phyloP scores from a whole-genome alignment of 2,113 vertebrate genomes.

The Phyllostomus hastatus region DNA sequence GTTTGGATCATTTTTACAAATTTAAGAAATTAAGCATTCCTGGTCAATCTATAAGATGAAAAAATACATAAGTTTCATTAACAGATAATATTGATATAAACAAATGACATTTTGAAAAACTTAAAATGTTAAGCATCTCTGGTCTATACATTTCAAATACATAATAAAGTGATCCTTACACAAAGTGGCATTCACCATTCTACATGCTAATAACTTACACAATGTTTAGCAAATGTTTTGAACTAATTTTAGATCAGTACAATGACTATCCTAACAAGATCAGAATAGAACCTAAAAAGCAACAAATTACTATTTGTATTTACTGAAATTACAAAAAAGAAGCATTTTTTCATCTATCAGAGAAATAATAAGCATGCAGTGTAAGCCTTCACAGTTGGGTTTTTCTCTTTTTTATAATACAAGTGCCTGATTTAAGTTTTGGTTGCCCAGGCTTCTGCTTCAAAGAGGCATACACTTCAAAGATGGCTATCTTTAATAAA shows the following conservation, averaged over 20 bases:
- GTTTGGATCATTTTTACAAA: background rate
- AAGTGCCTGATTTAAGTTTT: background rate
- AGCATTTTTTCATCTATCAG: constrained; percentile 14
- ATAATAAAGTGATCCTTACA: constrained; percentile 6
- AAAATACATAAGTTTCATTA: background rate
- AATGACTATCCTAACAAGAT: background rate
- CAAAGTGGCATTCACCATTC: background rate
- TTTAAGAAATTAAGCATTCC: background rate
- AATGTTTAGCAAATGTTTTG: constrained; percentile 30
- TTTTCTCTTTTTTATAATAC: background rate
- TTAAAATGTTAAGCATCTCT: background rate
- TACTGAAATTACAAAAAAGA: constrained; percentile 29
- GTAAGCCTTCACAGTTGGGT: background rate
- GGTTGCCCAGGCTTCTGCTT: background rate
- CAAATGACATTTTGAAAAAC: constrained; percentile 28
- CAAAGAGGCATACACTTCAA: constrained; percentile 13
- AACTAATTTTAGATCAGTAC: constrained; percentile 4
- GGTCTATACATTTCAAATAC: background rate
- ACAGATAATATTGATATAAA: background rate
- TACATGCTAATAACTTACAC: background rate
- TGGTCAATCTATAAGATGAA: background rate
- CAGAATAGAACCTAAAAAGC: background rate
- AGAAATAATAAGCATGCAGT: constrained; percentile 12
- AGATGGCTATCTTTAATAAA: background rate
- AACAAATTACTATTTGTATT: constrained; percentile 8